A percentile compares a stretch with the other conserved stretches of the same genome.
phyloP scores from a whole-genome alignment of 2,888 invertebrate species.

The Girardia tigrina region DNA sequence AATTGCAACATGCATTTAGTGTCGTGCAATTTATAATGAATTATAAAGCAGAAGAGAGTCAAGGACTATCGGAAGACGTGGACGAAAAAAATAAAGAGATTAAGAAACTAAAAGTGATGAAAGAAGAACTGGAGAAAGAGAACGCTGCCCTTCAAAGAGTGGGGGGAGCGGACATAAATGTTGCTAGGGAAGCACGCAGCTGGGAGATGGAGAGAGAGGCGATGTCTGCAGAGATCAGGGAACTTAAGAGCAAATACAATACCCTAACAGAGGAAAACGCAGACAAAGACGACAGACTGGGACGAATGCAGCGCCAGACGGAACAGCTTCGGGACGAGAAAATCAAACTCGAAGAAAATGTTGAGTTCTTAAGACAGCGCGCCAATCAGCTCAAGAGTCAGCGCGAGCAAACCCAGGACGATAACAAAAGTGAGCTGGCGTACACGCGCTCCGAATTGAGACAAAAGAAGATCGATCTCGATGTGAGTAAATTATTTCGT shows the following conservation, averaged over 20 bases:
- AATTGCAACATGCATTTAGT: constrained; percentile 44
- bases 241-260: constrained; percentile 44
- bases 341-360: constrained; percentile 6
- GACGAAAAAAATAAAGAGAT: constrained; percentile 41
- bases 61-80: constrained; percentile 43
- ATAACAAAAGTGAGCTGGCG: constrained; percentile 43
- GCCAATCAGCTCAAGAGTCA: constrained; percentile 46
- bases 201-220: constrained; percentile 34
- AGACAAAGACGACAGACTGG: constrained; percentile 38
- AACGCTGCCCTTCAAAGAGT: constrained; percentile 41
- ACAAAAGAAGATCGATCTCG: constrained; percentile 47
- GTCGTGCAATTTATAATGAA: constrained; percentile 44
- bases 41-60: constrained; percentile 42
- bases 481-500: constrained; percentile 41
- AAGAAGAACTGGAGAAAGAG: constrained; percentile 43
- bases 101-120: constrained; percentile 40
- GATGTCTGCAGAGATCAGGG: constrained; percentile 41
- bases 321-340: background rate
- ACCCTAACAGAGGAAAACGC: constrained; percentile 44
- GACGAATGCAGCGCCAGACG: background rate
- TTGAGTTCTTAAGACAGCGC: constrained; percentile 39
- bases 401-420: constrained; percentile 43
- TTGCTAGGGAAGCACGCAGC: constrained; percentile 26
- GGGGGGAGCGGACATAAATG: constrained; percentile 26
- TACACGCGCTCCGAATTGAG: constrained; percentile 46